These are phyloP conservation scores for Romanogobio albipinnatus DNA, from an alignment of 2,113 vertebrate genomes.

Conservation along the genomic window DNA sequence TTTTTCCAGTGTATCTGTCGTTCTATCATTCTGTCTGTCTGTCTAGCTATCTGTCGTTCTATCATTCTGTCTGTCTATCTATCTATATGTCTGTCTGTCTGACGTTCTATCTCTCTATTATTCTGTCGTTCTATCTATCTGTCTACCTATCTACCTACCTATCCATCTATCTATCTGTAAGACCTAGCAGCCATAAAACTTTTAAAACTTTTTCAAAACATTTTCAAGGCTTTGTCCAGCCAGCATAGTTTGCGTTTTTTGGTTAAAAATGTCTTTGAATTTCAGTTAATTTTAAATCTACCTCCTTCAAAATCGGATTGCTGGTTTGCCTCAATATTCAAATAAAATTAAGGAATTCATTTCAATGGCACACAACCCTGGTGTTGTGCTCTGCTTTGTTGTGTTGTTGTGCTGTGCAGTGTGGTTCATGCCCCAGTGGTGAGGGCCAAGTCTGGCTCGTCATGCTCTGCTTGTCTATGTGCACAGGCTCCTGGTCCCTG, in stretches of 20 bases:
- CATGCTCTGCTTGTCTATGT: conserved; percentile 29
- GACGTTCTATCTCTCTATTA: not conserved
- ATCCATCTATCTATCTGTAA: not conserved
- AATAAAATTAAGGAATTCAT: not conserved
- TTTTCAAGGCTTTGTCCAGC: no score
- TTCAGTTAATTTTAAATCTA: not conserved
- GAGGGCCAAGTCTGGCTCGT: conserved; percentile 30
- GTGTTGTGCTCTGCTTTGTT: conserved; percentile 1
- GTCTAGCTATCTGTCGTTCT: not conserved
- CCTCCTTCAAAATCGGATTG: not conserved
- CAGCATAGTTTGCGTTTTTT: no score
- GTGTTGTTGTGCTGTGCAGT: conserved; percentile 6
- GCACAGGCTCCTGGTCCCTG: conserved; percentile 68
- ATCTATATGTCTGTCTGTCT: not conserved
- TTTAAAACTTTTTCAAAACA: not conserved
- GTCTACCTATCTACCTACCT: not conserved
- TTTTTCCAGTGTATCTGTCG: no score
- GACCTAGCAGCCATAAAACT: not conserved
- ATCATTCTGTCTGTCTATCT: not conserved
- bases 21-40: no score
- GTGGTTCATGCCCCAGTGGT: conserved; percentile 20
- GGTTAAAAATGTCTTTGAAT: not conserved
- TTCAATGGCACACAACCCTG: not conserved
- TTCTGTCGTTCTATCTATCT: rapidly evolving
- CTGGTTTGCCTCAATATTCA: not conserved